These are phyloP conservation scores for Grus americana DNA, from an alignment of 2,113 vertebrate genomes.

Conservation along the genomic window DNA sequence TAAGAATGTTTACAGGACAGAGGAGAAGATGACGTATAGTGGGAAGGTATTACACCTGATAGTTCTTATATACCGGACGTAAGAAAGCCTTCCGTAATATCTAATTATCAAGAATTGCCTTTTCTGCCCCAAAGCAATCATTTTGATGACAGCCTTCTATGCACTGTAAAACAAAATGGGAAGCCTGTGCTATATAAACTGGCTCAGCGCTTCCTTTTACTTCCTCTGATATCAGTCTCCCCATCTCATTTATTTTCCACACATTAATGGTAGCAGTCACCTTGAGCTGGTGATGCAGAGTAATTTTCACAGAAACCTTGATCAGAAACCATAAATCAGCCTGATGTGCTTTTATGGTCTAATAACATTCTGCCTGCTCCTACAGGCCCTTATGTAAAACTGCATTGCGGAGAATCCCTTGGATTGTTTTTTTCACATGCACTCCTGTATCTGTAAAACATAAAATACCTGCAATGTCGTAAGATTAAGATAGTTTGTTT, in stretches of 20 bases:
- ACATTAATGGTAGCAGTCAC: constrained; percentile 87
- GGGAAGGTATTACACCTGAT: constrained; percentile 46
- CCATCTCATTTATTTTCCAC: constrained; percentile 83
- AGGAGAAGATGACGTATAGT: constrained; percentile 21
- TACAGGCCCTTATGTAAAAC: constrained; percentile 82
- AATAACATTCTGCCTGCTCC: constrained; percentile 83
- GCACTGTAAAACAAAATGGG: constrained; percentile 82
- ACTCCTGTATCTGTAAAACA: background rate
- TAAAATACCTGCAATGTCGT: background rate
- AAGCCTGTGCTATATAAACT: constrained; percentile 76
- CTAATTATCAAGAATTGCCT: constrained; percentile 83
- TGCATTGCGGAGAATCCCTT: constrained; percentile 73
- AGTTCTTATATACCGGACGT: constrained; percentile 59
- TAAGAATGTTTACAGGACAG: constrained; percentile 44
- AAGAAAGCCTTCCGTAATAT: constrained; percentile 77
- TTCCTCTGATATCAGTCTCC: constrained; percentile 75
- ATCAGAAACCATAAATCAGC: constrained; percentile 89
- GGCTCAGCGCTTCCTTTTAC: constrained; percentile 69
- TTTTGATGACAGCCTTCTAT: constrained; percentile 79
- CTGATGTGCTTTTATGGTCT: constrained; percentile 86
- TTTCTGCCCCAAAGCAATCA: constrained; percentile 82
- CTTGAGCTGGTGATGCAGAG: constrained; percentile 85
- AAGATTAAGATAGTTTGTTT: background rate
- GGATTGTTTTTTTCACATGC: constrained; percentile 30
- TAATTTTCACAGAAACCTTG: constrained; percentile 87